Percentiles rank a stretch among this genome's conserved stretches.
phyloP scores from a whole-genome alignment of 2,888 invertebrate species.

The Rhodophaea formosa region DNA sequence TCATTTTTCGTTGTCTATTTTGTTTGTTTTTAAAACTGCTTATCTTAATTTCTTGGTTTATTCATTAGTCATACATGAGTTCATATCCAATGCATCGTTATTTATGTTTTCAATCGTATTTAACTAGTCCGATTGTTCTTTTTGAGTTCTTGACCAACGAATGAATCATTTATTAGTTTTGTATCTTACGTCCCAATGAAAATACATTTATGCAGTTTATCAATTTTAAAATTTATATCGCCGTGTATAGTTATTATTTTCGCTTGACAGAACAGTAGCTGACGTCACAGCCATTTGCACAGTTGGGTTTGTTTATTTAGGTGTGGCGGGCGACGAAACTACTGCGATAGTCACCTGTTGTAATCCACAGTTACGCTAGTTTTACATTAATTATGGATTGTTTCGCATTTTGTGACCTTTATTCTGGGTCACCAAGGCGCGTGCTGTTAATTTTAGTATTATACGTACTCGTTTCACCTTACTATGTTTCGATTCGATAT shows the following conservation, averaged over 20 bases:
- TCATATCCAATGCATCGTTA: too few relatives aligned
- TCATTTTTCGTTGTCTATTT: too few relatives aligned
- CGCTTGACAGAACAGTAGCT: not conserved
- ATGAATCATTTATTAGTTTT: not conserved
- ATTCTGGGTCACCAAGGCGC: not conserved
- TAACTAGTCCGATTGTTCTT: too few relatives aligned
- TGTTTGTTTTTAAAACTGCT: too few relatives aligned
- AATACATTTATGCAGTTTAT: too few relatives aligned
- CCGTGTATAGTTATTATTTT: not conserved
- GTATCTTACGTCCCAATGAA: too few relatives aligned
- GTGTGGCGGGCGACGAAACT: constrained; percentile 1
- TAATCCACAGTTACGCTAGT: constrained; percentile 3
- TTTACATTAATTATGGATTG: not conserved
- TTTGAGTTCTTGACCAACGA: not conserved
- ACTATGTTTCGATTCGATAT: not conserved
- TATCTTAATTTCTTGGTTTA: too few relatives aligned
- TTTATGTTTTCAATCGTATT: too few relatives aligned
- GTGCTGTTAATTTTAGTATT: not conserved
- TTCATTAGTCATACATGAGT: too few relatives aligned
- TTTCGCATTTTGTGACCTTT: constrained; percentile 1
- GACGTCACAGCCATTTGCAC: not conserved
- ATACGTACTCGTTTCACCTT: not conserved
- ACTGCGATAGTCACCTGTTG: not conserved
- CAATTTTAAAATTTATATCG: not conserved
- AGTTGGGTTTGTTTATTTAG: constrained; percentile 13